phyloP scores from a whole-genome alignment of 64 coral and sea anemone genomes.

The Catalaphyllia jardinei region DNA sequence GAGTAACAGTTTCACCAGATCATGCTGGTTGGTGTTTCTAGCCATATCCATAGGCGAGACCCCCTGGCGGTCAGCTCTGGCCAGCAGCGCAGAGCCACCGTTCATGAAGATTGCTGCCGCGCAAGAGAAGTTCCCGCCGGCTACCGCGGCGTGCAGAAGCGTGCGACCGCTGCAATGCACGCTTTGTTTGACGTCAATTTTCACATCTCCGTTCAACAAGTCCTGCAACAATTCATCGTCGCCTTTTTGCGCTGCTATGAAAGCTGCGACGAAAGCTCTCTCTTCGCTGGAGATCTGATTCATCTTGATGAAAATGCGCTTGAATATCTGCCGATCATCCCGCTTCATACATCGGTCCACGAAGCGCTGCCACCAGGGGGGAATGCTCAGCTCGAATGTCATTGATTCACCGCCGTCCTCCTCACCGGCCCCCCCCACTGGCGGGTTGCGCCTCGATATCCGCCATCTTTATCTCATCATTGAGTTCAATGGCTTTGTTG shows the following conservation, averaged over 20 bases:
- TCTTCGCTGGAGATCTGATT: slow-evolving; percentile 70
- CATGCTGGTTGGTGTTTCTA: slow-evolving; percentile 40
- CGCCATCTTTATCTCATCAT: slow-evolving; percentile 50
- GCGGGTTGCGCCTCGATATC: slow-evolving; percentile 20
- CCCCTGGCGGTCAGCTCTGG: slow-evolving; percentile 24
- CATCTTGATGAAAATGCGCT: slow-evolving; percentile 59
- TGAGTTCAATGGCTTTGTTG: slow-evolving; percentile 11
- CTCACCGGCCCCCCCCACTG: no score
- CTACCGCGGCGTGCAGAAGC: slow-evolving; percentile 59
- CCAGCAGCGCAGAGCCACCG: slow-evolving; percentile 27
- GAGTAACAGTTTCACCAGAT: slow-evolving; percentile 27
- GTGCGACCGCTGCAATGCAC: slow-evolving; percentile 61
- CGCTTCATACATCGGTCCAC: slow-evolving; percentile 52
- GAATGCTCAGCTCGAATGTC: slow-evolving; percentile 47
- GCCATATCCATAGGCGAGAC: slow-evolving; percentile 40
- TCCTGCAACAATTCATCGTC: slow-evolving; percentile 41
- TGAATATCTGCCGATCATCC: slow-evolving; percentile 59
- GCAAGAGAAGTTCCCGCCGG: slow-evolving; percentile 63
- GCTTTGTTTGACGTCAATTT: slow-evolving; percentile 31
- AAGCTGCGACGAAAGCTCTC: slow-evolving; percentile 64
- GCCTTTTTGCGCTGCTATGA: slow-evolving; percentile 68
- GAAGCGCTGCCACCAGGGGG: slow-evolving; percentile 61
- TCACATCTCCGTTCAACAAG: slow-evolving; percentile 34
- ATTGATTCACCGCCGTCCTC: background rate
- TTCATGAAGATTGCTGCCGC: slow-evolving; percentile 64